These are phyloP conservation scores for Vanessa tameamea DNA, from an alignment of 1,140 invertebrate species.

Conservation along the genomic window DNA sequence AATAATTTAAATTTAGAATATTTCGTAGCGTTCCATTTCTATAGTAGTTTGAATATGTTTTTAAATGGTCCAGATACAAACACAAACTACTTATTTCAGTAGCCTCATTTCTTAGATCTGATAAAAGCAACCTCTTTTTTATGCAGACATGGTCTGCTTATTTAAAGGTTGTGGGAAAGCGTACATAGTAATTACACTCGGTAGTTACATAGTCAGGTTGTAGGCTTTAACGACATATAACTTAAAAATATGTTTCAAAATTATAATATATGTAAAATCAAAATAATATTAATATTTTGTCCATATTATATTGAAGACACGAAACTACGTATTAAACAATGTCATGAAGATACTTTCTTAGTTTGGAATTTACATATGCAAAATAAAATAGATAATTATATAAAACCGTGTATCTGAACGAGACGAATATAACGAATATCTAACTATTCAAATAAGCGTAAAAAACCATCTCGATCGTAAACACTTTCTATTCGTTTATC, in stretches of 20 bases:
- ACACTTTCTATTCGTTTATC: conserved; percentile 8
- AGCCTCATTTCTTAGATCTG: neutral
- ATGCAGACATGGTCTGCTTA: conserved; percentile 15
- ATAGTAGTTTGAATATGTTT: no score
- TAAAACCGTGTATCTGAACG: neutral
- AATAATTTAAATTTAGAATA: neutral
- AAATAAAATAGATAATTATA: neutral
- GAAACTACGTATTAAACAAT: neutral
- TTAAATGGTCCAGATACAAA: no score
- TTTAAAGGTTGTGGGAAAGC: conserved; percentile 25
- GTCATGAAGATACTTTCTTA: neutral
- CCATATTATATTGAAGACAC: neutral
- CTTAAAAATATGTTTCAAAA: neutral
- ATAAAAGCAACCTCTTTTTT: neutral
- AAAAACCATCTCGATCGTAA: neutral
- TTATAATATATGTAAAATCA: no score
- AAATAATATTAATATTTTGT: no score
- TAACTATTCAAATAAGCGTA: neutral
- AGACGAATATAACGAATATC: neutral
- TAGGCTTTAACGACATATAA: conserved; percentile 11
- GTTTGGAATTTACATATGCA: neutral
- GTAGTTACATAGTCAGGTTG: conserved; percentile 11
- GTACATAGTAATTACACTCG: conserved; percentile 12
- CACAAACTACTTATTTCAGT: neutral
- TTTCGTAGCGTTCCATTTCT: neutral